A percentile compares a stretch with the other conserved stretches of the same genome.
Evolutionary conservation across 2,888 invertebrate genomes (phyloP).

Genomic region (Elmis aenea): DNA sequence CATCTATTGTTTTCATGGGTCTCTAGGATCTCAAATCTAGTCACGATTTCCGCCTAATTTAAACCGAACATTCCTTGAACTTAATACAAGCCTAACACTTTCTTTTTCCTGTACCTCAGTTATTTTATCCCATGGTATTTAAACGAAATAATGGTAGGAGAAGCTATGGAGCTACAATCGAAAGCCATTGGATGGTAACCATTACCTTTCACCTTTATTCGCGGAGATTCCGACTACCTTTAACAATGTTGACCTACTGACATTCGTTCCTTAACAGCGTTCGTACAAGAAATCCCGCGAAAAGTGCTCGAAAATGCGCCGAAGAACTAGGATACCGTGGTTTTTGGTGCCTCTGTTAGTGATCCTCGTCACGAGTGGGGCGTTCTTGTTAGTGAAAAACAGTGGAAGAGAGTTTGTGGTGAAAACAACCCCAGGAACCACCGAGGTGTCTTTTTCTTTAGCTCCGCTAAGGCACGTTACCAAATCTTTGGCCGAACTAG

Average conservation of each 20-base stretch:
- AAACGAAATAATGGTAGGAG: no score
- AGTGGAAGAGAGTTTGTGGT: neutral
- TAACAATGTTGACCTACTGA: slow-evolving; percentile 4
- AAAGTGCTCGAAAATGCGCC: slow-evolving; percentile 16
- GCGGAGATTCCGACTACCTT: slow-evolving; percentile 3
- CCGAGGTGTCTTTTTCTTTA: slow-evolving; percentile 15
- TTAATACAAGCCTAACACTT: no score
- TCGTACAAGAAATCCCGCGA: slow-evolving; percentile 3
- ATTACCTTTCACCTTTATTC: slow-evolving; percentile 21
- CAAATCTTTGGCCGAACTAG: slow-evolving; percentile 51
- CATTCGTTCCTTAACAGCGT: slow-evolving; percentile 6
- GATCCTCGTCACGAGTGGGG: slow-evolving; percentile 23
- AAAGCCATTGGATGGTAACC: slow-evolving; percentile 1
- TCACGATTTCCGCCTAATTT: no score
- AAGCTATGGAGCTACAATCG: no score
- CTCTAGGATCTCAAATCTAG: no score
- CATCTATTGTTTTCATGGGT: no score
- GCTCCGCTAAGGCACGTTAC: slow-evolving; percentile 43
- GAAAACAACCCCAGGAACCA: slow-evolving; percentile 16
- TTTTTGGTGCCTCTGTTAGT: slow-evolving; percentile 24
- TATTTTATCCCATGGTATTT: no score
- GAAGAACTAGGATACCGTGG: slow-evolving; percentile 21
- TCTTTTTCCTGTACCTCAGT: no score
- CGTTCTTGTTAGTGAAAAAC: slow-evolving; percentile 20
- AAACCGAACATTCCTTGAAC: no score